A percentile compares a stretch with the other conserved stretches of the same genome.
Evolutionary conservation across 1,140 invertebrate genomes (phyloP).

Genomic region (Eumaeus atala): DNA sequence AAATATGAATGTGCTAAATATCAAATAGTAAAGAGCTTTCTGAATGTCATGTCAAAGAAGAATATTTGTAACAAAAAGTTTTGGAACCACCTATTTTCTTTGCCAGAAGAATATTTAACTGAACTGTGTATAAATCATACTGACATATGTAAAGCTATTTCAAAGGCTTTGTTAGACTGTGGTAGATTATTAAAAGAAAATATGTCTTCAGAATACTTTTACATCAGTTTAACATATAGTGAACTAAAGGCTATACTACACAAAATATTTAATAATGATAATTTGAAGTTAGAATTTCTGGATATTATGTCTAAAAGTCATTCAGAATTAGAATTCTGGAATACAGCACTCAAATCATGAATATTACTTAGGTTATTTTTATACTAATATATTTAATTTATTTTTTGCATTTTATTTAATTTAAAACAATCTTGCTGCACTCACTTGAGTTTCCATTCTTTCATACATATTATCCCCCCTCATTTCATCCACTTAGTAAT

Average conservation of each 20-base stretch:
- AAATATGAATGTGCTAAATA: constrained; percentile 50
- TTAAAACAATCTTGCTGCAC: no score
- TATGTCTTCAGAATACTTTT: constrained; percentile 62
- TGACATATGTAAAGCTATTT: constrained; percentile 67
- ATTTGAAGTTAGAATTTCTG: constrained; percentile 44
- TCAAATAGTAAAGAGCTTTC: constrained; percentile 63
- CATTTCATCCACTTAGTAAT: no score
- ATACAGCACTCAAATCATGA: constrained; percentile 30
- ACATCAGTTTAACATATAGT: constrained; percentile 69
- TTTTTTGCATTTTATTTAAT: no score
- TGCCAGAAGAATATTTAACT: constrained; percentile 55
- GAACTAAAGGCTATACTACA: constrained; percentile 66
- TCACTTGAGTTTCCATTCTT: no score
- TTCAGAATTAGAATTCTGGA: constrained; percentile 40
- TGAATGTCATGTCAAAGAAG: constrained; percentile 59
- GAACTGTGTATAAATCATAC: constrained; percentile 60
- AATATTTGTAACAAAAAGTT: constrained; percentile 49
- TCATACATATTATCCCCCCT: no score
- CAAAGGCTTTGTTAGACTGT: constrained; percentile 75
- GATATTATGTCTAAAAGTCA: constrained; percentile 19
- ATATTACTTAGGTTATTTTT: neutral
- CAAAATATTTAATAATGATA: constrained; percentile 41
- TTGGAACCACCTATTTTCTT: constrained; percentile 65
- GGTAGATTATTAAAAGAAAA: constrained; percentile 48
- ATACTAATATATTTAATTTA: constrained; percentile 13